Conservation (phyloP, 2,888 invertebrate genomes). For the Melipona beecheii region DNA sequence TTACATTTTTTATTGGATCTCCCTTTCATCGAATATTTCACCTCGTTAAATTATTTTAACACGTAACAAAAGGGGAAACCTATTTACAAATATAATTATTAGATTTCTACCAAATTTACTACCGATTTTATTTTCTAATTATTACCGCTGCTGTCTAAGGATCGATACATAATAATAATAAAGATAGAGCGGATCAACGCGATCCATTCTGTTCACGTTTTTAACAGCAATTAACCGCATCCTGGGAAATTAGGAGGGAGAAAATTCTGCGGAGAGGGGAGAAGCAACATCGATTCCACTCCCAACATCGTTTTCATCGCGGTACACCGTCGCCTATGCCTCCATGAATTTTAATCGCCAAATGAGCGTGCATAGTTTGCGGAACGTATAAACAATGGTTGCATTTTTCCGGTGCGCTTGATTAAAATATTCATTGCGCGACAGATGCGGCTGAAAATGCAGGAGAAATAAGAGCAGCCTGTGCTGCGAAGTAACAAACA, state of each 20-base stretch:
- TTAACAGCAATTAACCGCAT: neutral
- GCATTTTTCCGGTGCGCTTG: conserved; percentile 35
- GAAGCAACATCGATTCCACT: conserved; percentile 3
- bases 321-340: conserved; percentile 17
- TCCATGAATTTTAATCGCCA: conserved; percentile 63
- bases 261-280: neutral
- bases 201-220: neutral
- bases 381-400: conserved; percentile 37
- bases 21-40: too few relatives aligned
- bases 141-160: too few relatives aligned
- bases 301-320: neutral
- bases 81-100: too few relatives aligned
- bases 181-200: neutral
- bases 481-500: conserved; percentile 21
- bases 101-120: too few relatives aligned
- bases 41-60: too few relatives aligned
- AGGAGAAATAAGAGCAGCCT: conserved; percentile 21
- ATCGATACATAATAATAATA: too few relatives aligned
- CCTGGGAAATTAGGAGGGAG: neutral
- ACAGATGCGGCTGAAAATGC: conserved; percentile 41
- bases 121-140: too few relatives aligned
- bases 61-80: too few relatives aligned
- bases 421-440: conserved; percentile 66
- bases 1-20: too few relatives aligned
- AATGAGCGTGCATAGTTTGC: conserved; percentile 29